These are phyloP conservation scores for Sarcophaga caerulescens DNA, from an alignment of 2,888 invertebrate genomes.

Conservation along the genomic window DNA sequence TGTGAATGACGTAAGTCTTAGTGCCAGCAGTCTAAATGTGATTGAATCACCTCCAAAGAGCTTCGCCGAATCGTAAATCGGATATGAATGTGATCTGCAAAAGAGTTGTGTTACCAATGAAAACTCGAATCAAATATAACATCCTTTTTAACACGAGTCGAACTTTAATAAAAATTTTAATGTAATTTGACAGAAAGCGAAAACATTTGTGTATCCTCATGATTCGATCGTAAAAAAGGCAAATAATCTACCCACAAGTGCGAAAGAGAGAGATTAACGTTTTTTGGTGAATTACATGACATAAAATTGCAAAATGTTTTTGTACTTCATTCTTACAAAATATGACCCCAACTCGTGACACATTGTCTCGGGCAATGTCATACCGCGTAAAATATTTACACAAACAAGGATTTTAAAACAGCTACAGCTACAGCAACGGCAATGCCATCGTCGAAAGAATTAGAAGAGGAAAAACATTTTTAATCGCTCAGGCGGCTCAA, in stretches of 20 bases:
- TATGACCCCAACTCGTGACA: conserved; percentile 31
- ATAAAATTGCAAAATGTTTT: conserved; percentile 37
- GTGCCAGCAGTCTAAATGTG: too few relatives aligned
- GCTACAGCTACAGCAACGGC: too few relatives aligned
- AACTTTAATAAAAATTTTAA: conserved; percentile 33
- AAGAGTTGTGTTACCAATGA: neutral
- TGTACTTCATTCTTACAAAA: neutral
- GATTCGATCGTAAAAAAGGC: conserved; percentile 63
- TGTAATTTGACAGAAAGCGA: conserved; percentile 47
- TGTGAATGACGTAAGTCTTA: too few relatives aligned
- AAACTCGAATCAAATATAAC: conserved; percentile 13
- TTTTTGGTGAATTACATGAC: conserved; percentile 30
- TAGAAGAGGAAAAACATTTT: conserved; percentile 70
- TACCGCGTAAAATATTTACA: conserved; percentile 47
- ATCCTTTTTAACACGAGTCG: neutral
- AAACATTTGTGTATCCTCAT: conserved; percentile 65
- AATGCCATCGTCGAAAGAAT: neutral
- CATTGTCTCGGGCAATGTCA: conserved; percentile 53
- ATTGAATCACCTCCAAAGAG: too few relatives aligned
- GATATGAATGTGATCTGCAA: neutral
- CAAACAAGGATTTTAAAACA: neutral
- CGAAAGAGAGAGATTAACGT: conserved; percentile 44
- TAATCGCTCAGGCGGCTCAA: conserved; percentile 79
- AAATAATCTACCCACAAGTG: conserved; percentile 44
- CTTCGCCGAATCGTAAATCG: too few relatives aligned